Base-by-base conservation (phyloP, 1,140 invertebrate genomes). In the Hylaeus volcanicus region DNA sequence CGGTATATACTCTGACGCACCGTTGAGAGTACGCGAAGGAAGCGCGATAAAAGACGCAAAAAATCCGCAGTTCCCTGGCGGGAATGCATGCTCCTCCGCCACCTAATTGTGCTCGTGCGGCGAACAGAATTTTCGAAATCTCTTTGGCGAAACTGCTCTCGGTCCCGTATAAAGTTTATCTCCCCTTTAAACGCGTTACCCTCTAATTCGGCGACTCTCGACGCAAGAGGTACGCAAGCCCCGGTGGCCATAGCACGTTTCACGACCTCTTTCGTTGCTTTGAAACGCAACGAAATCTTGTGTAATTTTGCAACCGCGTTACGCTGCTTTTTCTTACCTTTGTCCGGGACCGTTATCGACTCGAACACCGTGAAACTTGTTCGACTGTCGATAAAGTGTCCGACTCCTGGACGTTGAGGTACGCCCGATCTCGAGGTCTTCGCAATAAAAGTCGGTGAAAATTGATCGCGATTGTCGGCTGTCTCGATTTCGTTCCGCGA, bases 351-450 rank as follows among this genome's bases (percentile, higher is more conserved):
- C 26, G 26, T 26, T 26, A 26, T 26, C 26, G 26, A 26, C 26
- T 26, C 75, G 75, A 81, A 80, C 66, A 72, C 58, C 58, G 71
- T 81, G 55, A 63, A 80, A 85, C 56, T 84, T 74, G 41, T 26
- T 37, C 45, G 37, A 61, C 48, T 45, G 72, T 48, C 63, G 77
- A 81, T 81, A 74, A 84, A 84, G 55, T 75, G 64, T 41, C 45
- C 70, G 66, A 55, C 79, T 75, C 74, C 15, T 1, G 41, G n/a
- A 53, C 65, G 65, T 84, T 55, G 41, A 63, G 63, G 51, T 77
- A 26, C 39, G 26, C 12, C 11, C 5, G 14, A 4, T 6, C 45
- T 45, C 58, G 53, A 15, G 14, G 3, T 6, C 26, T 12, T 26
- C 1, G 12, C 66, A 51, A 76, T 85, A 81, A 84, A 84, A 66